Evolutionary conservation across 2,797 vertebrate genomes (phyloP), one percentile per base, ranked within the genome.

Genomic region (Rhinophrynus dorsalis): DNA sequence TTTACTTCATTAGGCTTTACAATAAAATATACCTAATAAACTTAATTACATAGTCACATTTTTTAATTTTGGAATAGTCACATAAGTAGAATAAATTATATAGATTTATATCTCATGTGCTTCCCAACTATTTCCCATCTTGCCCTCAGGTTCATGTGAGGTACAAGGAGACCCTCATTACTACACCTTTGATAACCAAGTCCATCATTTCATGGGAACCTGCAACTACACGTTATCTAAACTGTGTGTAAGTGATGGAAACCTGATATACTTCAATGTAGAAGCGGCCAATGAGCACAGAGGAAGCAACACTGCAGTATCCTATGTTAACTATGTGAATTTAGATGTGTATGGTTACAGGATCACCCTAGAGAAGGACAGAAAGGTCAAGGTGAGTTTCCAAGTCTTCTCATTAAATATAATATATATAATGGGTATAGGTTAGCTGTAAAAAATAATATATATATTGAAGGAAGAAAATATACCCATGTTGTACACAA

Each of bases 151-250:
- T 4, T 44, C 63, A 44, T 82, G 70, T 69, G 66, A 44, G 17
- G 65, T 76, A 15, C 13, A 63, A 2, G 66, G 75, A 20, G 81
- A 86, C 26, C 78, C 71, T 13, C 76, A 85, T 23, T 85, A 83
- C 15, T 21, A 76, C 52, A 86, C 84, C 0, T 81, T 84, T 1
- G 78, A 82, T 74, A 78, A 82, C 1, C 72, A 78, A 35, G 71
- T 8, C 1, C 85, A 79, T 3, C 11, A 84, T 51, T 85, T 85
- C 65, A 80, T 82, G 81, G 81, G 80, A 58, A 85, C 54, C 0
- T 82, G 78, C 26, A 77, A 69, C 21, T 83, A 78, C 23, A 80
- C 69, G 2, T 67, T 81, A 21, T 76, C 78, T 17, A 80, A 75
- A n/a, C 38, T 85, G 3, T 82, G 74, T 0, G 33, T 70, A 6